Evolutionary conservation across 2,888 invertebrate genomes (phyloP), one percentile per base, ranked within the genome.

Genomic region (Strigamia transsilvanica): DNA sequence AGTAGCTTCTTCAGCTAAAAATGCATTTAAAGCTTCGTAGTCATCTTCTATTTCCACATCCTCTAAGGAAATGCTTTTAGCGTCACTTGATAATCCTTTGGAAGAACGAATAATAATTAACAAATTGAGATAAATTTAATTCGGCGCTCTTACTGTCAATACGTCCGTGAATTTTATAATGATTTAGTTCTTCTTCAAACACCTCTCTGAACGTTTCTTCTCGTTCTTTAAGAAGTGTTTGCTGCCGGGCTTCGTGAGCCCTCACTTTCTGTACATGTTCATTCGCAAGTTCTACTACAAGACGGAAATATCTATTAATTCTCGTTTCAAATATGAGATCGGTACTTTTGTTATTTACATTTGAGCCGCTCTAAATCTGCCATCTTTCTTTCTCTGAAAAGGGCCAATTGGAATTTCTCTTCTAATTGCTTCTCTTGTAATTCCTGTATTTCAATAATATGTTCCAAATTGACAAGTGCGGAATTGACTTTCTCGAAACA

Each of bases 301-400:
- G n/a, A n/a, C 18, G 41, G n/a, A 42, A 18, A 18, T 0, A 15
- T 1, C 21, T 18, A 77, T 32, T 23, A 78, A 78, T 27, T 38
- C 7, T 32, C 3, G 34, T 27, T 32, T 18, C 2, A 32, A 38
- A 13, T 27, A n/a, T 2, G 27, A 78, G 10, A n/a, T 4, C 27
- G 7, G n/a, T 15, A 38, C 6, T 38, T 38, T 38, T 38, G 9
- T 9, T 38, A 78, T 32, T 86, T 87, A 93, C 93, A 91, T 89
- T 89, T 89, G 34, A 89, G 86, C 83, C 87, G 86, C 85, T 90
- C 89, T 38, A 90, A 86, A 84, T 90, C 90, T 13, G 88, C 87
- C 87, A 93, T 89, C 88, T 93, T 93, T 85, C 92, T 92, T 85
- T 93, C 92, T 87, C 93, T 91, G 85, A 93, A 93, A 84, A 93